Percentiles rank a stretch among this genome's conserved stretches.
These are phyloP conservation scores for Agonopterix subpropinquella DNA, from an alignment of 2,888 invertebrate species.

Conservation along the genomic window DNA sequence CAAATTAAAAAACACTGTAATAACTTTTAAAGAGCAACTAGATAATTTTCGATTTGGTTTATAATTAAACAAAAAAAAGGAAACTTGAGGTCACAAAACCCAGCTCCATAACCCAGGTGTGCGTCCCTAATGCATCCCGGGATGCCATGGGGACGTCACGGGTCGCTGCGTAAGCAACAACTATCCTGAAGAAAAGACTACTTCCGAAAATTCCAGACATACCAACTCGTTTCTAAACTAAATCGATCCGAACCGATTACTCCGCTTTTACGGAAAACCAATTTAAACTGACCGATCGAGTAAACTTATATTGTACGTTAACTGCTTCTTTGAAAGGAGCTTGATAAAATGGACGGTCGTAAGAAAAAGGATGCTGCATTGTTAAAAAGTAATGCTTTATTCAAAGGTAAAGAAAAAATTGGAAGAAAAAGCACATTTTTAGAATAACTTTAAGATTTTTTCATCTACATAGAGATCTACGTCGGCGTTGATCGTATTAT, in stretches of 20 bases:
- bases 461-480: no score
- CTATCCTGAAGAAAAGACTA: slow-evolving; percentile 19
- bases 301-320: background rate
- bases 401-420: slow-evolving; percentile 19
- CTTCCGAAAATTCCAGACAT: slow-evolving; percentile 51
- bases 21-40: no score
- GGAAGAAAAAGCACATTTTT: no score
- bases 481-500: no score
- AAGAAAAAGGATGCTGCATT: slow-evolving; percentile 34
- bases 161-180: slow-evolving; percentile 13
- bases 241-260: slow-evolving; percentile 45
- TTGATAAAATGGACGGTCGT: slow-evolving; percentile 18
- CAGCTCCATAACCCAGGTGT: slow-evolving; percentile 1
- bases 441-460: no score
- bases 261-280: slow-evolving; percentile 25
- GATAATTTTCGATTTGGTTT: no score
- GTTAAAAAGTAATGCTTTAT: slow-evolving; percentile 38
- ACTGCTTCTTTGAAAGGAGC: slow-evolving; percentile 11
- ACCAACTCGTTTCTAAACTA: slow-evolving; percentile 34
- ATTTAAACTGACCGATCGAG: slow-evolving; percentile 13
- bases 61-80: no score
- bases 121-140: slow-evolving; percentile 7
- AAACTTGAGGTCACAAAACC: no score
- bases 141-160: slow-evolving; percentile 4
- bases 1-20: no score